These are phyloP conservation scores for Pteromalus puparum DNA, from an alignment of 1,140 invertebrate genomes.

Conservation along the genomic window DNA sequence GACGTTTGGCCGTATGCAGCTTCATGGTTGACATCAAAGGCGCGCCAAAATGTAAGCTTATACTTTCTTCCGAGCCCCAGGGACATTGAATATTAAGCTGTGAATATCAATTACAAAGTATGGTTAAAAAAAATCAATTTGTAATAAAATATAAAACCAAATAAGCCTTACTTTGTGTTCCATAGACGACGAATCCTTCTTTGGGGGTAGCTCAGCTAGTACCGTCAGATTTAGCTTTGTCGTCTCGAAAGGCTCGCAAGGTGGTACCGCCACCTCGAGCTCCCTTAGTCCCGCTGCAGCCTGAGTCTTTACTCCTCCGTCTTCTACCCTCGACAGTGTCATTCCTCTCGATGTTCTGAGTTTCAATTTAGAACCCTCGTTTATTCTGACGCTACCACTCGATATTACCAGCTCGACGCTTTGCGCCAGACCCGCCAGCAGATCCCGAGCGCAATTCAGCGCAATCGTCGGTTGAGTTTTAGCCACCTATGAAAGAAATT, in stretches of 20 bases:
- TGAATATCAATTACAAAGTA: slow-evolving; percentile 53
- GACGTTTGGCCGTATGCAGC: slow-evolving; percentile 86
- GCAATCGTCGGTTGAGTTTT: slow-evolving; percentile 76
- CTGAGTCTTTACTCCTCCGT: slow-evolving; percentile 55
- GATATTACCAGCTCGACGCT: slow-evolving; percentile 81
- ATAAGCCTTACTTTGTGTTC: slow-evolving; percentile 77
- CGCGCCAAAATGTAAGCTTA: slow-evolving; percentile 86
- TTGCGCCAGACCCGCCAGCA: slow-evolving; percentile 83
- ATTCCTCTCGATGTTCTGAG: slow-evolving; percentile 78
- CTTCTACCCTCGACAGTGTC: slow-evolving; percentile 64
- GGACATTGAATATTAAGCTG: slow-evolving; percentile 83
- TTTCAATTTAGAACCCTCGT: slow-evolving; percentile 75
- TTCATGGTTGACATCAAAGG: slow-evolving; percentile 87
- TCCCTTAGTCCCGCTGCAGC: slow-evolving; percentile 73
- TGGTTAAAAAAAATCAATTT: slow-evolving; percentile 9
- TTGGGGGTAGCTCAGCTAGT: slow-evolving; percentile 83
- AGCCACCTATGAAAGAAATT: slow-evolving; percentile 69
- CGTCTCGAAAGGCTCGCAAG: slow-evolving; percentile 83
- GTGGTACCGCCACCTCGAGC: slow-evolving; percentile 79
- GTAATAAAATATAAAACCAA: slow-evolving; percentile 37
- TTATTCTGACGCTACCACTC: slow-evolving; percentile 81
- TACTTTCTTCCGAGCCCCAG: slow-evolving; percentile 82
- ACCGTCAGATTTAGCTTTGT: slow-evolving; percentile 80
- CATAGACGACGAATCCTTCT: slow-evolving; percentile 79
- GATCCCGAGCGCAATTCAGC: slow-evolving; percentile 76